Evolutionary conservation across 2,113 vertebrate genomes (phyloP), one percentile per base, ranked within the genome.

Genomic region (Chloropsis cyanopogon): DNA sequence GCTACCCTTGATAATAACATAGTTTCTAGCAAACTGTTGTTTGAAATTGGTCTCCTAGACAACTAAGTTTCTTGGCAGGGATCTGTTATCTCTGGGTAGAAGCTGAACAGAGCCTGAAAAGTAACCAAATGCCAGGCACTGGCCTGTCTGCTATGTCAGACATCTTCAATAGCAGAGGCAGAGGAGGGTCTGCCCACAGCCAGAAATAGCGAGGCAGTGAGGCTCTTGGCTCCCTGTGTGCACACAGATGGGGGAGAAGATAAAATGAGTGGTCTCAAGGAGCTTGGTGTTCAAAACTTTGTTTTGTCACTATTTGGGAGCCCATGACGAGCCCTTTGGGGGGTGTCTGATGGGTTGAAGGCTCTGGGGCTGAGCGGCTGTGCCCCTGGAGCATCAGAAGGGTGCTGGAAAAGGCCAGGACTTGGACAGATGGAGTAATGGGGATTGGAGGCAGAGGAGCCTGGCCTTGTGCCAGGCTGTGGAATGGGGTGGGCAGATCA

Each of bases 131-230:
- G 69, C 69, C 33, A n/a, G 80, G 86, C 53, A 15, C 44, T 97
- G 95, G 88, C 91, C 88, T 94, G 80, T 66, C 82, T 71, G 80
- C 86, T 92, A 84, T 95, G 81, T 86, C 83, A 92, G 94, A 78
- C 82, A 88, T 94, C 90, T 78, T 88, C 88, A 75, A 1, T 49
- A 42, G 88, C 68, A 84, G 66, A 77, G 64, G 60, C 82, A 93
- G 76, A 63, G 68, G 29, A 88, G 54, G 39, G 76, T 82, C 60
- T 91, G 91, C 69, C 60, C 8, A 1, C 35, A 26, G 60, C 83
- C 86, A 95, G 83, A 92, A 97, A 87, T 91, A 96, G 91, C 0
- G 0, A 80, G 76, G 37, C 23, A 53, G 11, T 7, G 63, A 92
- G 86, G 33, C 50, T 88, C 8, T 77, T 56, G 72, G 56, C 39